Evolutionary conservation across 1,140 invertebrate species (phyloP), one percentile per base, ranked within the genome.

Genomic region (Penaeus vannamei): DNA sequence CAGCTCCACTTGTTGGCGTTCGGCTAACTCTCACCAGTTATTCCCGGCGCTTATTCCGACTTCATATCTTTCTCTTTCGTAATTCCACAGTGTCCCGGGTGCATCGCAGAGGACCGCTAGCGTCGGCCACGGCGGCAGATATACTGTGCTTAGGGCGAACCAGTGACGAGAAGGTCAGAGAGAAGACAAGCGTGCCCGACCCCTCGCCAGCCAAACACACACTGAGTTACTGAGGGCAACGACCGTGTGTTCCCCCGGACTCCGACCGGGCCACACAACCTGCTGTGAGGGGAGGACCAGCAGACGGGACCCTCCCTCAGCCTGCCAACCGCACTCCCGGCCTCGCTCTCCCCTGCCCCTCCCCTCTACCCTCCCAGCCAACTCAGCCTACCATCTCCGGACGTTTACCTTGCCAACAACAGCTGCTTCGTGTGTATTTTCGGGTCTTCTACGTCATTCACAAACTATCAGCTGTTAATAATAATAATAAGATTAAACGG

Each of bases 201-300:
- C 82, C 80, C 81, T 84, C 86, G 86, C 62, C 69, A 46, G 77
- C 86, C 81, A 84, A 83, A 88, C 86, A 88, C 80, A 88, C 83
- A 88, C 86, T 88, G 86, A 88, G 86, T 88, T 88, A 88, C 86
- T 83, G 86, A 88, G 86, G 86, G 86, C 86, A 88, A 87, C 80
- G 81, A 83, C 86, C 80, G 86, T 62, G 61, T 36, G 80, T 32
- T 53, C 86, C 86, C 26, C 36, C 61, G n/a, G 14, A 61, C 32
- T n/a, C 23, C 26, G 72, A 76, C 72, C 20, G 42, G 72, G 72
- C 42, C 72, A 22, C 72, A 76, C 66, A 85, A 85, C 84, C 84
- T 85, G 84, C 84, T 66, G 66, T 60, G 84, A 85, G 84, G 84
- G 84, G 84, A 85, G 69, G 46, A 69, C 83, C 69, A 60, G 60